Evolutionary conservation across 2,113 vertebrate genomes (phyloP), one percentile per base, ranked within the genome.

Genomic region (Eira barbara): DNA sequence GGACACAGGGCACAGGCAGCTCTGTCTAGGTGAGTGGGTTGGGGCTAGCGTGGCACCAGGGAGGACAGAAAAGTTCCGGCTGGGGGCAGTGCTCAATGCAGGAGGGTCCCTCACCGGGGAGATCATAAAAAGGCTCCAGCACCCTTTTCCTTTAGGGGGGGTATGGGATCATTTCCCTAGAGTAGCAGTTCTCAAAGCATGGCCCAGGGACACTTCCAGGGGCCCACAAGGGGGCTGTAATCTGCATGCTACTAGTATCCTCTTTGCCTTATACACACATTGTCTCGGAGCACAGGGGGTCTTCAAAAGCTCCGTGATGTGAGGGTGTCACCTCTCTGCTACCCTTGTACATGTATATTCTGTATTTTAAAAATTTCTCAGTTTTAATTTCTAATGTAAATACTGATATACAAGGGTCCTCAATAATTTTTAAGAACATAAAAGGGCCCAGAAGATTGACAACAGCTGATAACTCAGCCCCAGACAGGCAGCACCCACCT

Each of bases 261-360:
- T n/a, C 89, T 57, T 27, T 34, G 42, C 39, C 61, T 87, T 31
- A 21, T 5, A 27, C 2, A 13, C 15, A 2, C 34, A 6, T 52
- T 49, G 23, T 81, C 78, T 81, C 49, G 3, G 36, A 85, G 25
- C 61, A 69, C 36, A 57, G 6, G n/a, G 59, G 34, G 20, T 78
- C 79, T 82, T 17, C 83, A 45, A 88, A 86, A 73, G 91, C n/a
- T 31, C 4, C n/a, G 1, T 15, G 76, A 61, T 12, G 18, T 15
- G 29, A n/a, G 23, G 57, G 27, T 31, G 63, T 49, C 79, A 89
- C 52, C 49, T n/a, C 34, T 55, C 79, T 25, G 36, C 39, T 10
- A 6, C 78, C 52, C 93, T 73, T 96, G 90, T 96, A 92, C 61
- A 78, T 83, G 63, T 86, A 23, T 78, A 45, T 7, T 85, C 88